phyloP scores from a whole-genome alignment of 30 jellyfish, hydroid and myxozoan species.

The Cassiopea andromeda region DNA sequence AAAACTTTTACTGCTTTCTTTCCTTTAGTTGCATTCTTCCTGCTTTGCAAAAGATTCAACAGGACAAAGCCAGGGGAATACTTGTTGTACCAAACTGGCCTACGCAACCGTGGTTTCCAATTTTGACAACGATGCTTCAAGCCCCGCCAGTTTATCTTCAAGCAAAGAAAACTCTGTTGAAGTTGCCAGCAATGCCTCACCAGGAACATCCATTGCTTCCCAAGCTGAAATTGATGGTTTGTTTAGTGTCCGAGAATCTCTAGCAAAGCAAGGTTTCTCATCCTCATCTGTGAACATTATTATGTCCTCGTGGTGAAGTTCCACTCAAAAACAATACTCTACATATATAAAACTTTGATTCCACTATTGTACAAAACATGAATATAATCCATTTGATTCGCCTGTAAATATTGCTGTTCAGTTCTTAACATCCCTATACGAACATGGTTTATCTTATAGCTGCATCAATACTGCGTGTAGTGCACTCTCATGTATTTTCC shows the following conservation, averaged over 20 bases:
- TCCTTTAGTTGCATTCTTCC: constrained; percentile 36
- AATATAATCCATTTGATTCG: background rate
- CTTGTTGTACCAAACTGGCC: constrained; percentile 77
- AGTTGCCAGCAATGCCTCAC: constrained; percentile 20
- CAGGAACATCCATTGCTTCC: constrained; percentile 30
- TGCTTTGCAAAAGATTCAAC: background rate
- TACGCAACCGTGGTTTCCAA: constrained; percentile 69
- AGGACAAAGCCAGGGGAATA: constrained; percentile 41
- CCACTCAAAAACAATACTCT: constrained; percentile 23
- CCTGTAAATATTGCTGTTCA: background rate
- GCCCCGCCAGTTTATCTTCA: constrained; percentile 16
- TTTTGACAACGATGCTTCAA: background rate
- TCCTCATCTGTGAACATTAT: constrained; percentile 1
- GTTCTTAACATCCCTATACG: constrained; percentile 8
- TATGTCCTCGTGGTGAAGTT: constrained; percentile 28
- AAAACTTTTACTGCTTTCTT: constrained; percentile 39
- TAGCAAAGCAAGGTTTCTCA: constrained; percentile 6
- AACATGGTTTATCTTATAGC: constrained; percentile 19
- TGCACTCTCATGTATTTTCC: constrained; percentile 12
- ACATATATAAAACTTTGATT: constrained; percentile 4
- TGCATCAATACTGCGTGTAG: constrained; percentile 20
- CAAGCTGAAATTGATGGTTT: constrained; percentile 29
- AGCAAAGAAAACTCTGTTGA: background rate
- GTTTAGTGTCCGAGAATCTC: constrained; percentile 20
- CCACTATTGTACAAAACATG: background rate